These are phyloP conservation scores for Porites australiensis DNA, from an alignment of 64 coral and sea anemone species.

Conservation along the genomic window DNA sequence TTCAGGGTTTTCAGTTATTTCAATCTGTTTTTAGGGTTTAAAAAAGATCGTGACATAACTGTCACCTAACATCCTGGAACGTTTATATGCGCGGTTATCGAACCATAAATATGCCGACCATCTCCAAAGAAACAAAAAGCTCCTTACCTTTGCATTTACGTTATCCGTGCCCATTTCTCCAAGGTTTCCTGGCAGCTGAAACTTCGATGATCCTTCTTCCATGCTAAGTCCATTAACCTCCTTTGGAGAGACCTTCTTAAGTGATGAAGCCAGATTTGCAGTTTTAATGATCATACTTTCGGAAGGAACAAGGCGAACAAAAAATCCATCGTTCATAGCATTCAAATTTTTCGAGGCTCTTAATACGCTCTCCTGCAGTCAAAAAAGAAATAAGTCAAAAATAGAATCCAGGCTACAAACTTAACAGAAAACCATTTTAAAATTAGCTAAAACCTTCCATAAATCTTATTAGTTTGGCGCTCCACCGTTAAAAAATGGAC, in stretches of 20 bases:
- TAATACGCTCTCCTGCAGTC: background rate
- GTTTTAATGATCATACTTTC: background rate
- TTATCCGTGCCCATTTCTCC: background rate
- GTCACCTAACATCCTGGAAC: too few relatives aligned
- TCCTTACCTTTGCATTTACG: background rate
- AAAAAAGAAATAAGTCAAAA: background rate
- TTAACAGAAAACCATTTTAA: too few relatives aligned
- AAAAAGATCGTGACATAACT: too few relatives aligned
- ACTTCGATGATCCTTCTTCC: background rate
- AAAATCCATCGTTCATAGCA: conserved; percentile 2
- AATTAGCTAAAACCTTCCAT: too few relatives aligned
- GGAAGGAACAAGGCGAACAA: background rate
- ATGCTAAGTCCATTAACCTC: background rate
- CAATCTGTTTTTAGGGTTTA: too few relatives aligned
- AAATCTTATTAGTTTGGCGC: too few relatives aligned
- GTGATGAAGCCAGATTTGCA: background rate
- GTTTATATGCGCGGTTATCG: too few relatives aligned
- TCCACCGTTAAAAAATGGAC: too few relatives aligned
- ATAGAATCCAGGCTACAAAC: too few relatives aligned
- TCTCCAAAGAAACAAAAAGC: too few relatives aligned
- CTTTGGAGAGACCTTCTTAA: background rate
- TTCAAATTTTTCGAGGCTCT: background rate
- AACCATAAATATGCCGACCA: too few relatives aligned
- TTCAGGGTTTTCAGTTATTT: too few relatives aligned
- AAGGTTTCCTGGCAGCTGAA: background rate